Percentiles rank a stretch among this genome's conserved stretches.
These are phyloP conservation scores for Limnothrissa miodon DNA, from an alignment of 2,113 vertebrate genomes.

Conservation along the genomic window DNA sequence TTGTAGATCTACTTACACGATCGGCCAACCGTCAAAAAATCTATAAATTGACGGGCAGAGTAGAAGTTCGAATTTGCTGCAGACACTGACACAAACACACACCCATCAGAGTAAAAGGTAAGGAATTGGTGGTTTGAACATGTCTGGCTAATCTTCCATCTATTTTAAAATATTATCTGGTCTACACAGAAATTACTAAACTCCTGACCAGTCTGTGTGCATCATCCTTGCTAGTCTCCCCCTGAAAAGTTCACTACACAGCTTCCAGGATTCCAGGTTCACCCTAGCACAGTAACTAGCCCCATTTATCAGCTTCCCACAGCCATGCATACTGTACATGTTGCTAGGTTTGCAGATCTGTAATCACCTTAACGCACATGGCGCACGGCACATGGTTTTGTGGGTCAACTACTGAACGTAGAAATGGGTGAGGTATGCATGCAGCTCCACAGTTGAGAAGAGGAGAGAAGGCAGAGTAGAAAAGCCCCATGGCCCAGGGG, in stretches of 20 bases:
- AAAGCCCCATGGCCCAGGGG: neutral
- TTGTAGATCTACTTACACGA: neutral
- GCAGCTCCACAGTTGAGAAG: neutral
- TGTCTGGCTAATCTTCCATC: too few species aligned
- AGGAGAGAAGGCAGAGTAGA: neutral
- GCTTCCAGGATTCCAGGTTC: neutral
- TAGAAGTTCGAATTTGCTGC: neutral
- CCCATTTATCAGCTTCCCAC: neutral
- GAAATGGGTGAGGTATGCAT: neutral
- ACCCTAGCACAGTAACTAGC: neutral
- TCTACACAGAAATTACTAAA: neutral
- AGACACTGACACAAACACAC: neutral
- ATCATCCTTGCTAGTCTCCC: neutral
- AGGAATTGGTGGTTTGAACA: too few species aligned
- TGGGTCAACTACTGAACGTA: neutral
- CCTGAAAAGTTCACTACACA: neutral
- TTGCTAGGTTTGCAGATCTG: neutral
- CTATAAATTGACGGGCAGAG: neutral
- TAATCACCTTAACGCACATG: neutral
- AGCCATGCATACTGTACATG: constrained; percentile 3
- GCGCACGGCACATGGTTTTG: neutral
- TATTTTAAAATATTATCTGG: neutral
- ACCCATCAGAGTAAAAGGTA: too few species aligned
- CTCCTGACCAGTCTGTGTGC: too few species aligned
- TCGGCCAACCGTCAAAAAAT: too few species aligned